A percentile compares a stretch with the other conserved stretches of the same genome.
Evolutionary conservation across 2,113 vertebrate genomes (phyloP).

Genomic region (Lampris megalopsis): DNA sequence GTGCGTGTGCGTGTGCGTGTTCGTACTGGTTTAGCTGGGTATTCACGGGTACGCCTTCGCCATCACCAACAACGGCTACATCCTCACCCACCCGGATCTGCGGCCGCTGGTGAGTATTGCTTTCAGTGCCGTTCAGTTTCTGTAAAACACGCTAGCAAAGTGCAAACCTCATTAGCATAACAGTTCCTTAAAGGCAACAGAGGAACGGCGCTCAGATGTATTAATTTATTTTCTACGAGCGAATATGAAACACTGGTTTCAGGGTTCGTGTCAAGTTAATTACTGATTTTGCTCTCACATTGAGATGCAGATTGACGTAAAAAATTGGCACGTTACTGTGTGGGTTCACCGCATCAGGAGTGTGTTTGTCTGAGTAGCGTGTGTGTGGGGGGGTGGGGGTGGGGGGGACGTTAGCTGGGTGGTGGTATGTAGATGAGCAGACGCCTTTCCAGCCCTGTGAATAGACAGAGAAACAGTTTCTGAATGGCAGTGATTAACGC

Average conservation of each 20-base stretch:
- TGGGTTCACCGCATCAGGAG: not conserved
- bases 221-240: constrained; percentile 31
- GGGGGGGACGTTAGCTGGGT: constrained; percentile 47
- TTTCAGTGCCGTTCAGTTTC: not conserved
- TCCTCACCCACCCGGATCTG: constrained; percentile 97
- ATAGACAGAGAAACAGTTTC: constrained; percentile 66
- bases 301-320: constrained; percentile 31
- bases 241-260: constrained; percentile 25
- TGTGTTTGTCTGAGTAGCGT: constrained; percentile 6
- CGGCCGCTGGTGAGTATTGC: constrained; percentile 91
- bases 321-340: constrained; percentile 35
- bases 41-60: constrained; percentile 99
- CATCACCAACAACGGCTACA: constrained; percentile 99
- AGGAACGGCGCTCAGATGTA: constrained; percentile 43
- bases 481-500: constrained; percentile 80
- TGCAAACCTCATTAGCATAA: constrained; percentile 38
- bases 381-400: constrained; percentile 58
- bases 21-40: constrained; percentile 85
- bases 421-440: constrained; percentile 67
- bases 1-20: constrained; percentile 46
- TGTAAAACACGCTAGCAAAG: constrained; percentile 14
- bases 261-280: constrained; percentile 51
- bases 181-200: constrained; percentile 14
- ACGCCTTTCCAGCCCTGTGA: constrained; percentile 66
- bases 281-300: constrained; percentile 29